These are phyloP conservation scores for Mesocentrotus franciscanus DNA, from an alignment of 53 echinoderm and acorn worm species.

Conservation along the genomic window DNA sequence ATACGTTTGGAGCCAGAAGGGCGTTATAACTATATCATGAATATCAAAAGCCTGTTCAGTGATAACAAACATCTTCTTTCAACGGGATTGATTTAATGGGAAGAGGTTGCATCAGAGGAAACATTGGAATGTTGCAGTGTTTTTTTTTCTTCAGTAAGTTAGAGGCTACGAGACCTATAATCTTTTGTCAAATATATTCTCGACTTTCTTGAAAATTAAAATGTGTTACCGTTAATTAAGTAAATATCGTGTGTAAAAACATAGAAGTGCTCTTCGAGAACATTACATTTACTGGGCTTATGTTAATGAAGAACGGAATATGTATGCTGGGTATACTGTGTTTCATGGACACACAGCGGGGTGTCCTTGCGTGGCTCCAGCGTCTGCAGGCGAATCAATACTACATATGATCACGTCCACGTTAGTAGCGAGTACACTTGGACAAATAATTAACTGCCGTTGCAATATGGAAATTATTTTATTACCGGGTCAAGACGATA, in stretches of 20 bases:
- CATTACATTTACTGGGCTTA: not conserved
- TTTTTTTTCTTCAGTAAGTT: too few relatives aligned
- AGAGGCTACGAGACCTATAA: too few relatives aligned
- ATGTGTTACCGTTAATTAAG: not conserved
- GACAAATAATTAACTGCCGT: conserved; percentile 43
- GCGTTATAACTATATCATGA: too few relatives aligned
- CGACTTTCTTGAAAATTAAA: not conserved
- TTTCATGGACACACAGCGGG: not conserved
- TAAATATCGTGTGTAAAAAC: not conserved
- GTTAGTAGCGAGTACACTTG: not conserved
- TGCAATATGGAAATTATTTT: conserved; percentile 5
- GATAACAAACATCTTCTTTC: too few relatives aligned
- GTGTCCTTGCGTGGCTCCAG: not conserved
- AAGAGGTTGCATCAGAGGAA: too few relatives aligned
- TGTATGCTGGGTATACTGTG: not conserved
- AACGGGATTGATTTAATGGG: too few relatives aligned
- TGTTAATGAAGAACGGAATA: not conserved
- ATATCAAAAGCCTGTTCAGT: too few relatives aligned
- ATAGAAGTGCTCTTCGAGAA: not conserved
- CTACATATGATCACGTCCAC: not conserved
- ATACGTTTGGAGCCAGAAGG: too few relatives aligned
- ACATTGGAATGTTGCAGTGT: too few relatives aligned
- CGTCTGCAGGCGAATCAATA: not conserved
- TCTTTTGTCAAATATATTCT: not conserved
- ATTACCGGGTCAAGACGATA: conserved; percentile 11